Evolutionary conservation across 2,113 vertebrate genomes (phyloP), one percentile per base, ranked within the genome.

Genomic region (Hystrix brachyura): DNA sequence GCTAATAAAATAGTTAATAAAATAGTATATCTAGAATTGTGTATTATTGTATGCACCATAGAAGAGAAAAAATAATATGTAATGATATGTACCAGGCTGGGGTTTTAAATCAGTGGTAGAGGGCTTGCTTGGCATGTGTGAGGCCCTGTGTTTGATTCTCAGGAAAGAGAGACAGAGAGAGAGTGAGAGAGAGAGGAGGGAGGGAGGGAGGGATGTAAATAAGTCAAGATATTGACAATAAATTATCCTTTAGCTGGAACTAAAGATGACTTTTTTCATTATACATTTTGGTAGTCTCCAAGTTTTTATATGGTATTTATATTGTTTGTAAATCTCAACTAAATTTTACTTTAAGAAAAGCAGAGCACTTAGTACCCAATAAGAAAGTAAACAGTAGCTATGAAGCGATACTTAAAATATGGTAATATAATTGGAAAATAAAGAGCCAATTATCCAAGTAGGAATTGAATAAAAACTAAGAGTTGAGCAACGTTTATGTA

Each of bases 321-420:
- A 84, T 51, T 72, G 17, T 60, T 86, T 87, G 48, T 78, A 69
- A 81, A 65, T 85, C 34, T 80, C 80, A 60, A 48, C 32, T 64
- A 88, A 89, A 81, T 87, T 90, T 96, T 84, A 76, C 43, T 86
- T 86, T 62, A 82, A 92, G 7, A 23, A 92, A 94, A 74, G 19
- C 32, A 95, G 25, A 64, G 46, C 29, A 69, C 38, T 67, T 81
- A 85, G 1, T 23, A 62, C 1, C 13, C 67, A 84, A 83, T 53
- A 87, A 62, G 83, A 60, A 80, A 94, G 38, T 43, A 5, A 13
- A 67, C 4, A 64, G n/a, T 65, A 1, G 25, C 7, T 69, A 43
- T 57, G 51, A 87, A 81, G 23, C 72, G 55, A 90, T 48, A 84
- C 17, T 82, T 82, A 93, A 87, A 87, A 71, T 53, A 34, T 83